Evolutionary conservation across 1,140 invertebrate genomes (phyloP), one percentile per base, ranked within the genome.

Genomic region (Drosophila trapezifrons): DNA sequence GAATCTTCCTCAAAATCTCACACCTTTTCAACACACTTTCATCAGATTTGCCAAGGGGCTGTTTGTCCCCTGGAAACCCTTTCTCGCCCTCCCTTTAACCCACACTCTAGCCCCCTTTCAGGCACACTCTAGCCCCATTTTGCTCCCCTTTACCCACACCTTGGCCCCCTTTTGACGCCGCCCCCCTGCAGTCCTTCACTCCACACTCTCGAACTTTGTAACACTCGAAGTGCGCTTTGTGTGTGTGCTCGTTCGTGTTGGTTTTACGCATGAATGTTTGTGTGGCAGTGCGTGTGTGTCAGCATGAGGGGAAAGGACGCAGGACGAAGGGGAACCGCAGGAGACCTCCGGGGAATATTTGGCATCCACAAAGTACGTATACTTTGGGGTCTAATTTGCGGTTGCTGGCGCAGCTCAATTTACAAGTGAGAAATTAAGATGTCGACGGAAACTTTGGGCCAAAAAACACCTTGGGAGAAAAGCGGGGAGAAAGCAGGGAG

Each of bases 341-440:
- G 46, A n/a, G 35, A 64, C 37, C 46, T 51, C 46, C 60, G 59
- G 76, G 55, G 66, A 66, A 67, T 80, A 80, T 85, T 80, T 78
- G 83, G 83, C 76, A 86, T 86, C 82, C 82, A 82, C 82, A 86
- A 83, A 86, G 83, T 87, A 82, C 82, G 78, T 82, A 86, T 87
- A 82, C 83, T 86, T 86, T 87, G 82, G 83, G 82, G 82, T 86
- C 82, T 87, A 86, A 86, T 86, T 86, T 86, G 82, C 76, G 82
- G 82, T 87, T 78, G 83, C 82, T 87, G 82, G 76, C 82, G 83
- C 82, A 86, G 83, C 82, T 86, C 83, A 86, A 86, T 86, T 86
- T 86, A 86, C 83, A 87, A 86, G 82, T 87, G 83, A 87, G 82
- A 87, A 86, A 86, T 86, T 86, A 86, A 86, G 83, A 86, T 86